Conservation (phyloP, 2,797 vertebrate species). For the Enoplosus armatus region DNA sequence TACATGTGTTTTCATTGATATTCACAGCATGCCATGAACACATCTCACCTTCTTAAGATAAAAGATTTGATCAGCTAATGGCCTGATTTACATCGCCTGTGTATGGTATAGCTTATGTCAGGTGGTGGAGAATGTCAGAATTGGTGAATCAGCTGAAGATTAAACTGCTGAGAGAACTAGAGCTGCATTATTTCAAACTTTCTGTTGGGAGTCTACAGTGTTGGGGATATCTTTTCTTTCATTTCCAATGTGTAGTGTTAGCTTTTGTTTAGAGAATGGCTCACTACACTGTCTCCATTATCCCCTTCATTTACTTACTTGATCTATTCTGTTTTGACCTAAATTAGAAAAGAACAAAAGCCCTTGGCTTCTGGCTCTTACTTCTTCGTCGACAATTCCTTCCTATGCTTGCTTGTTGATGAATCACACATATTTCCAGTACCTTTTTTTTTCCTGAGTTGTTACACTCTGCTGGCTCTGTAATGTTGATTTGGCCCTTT, state of each 20-base stretch:
- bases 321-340: neutral
- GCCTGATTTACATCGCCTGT: neutral
- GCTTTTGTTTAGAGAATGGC: neutral
- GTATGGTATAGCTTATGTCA: neutral
- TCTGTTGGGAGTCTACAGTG: neutral
- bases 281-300: neutral
- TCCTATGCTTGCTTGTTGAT: neutral
- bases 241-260: neutral
- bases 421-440: conserved; percentile 7
- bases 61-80: neutral
- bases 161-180: neutral
- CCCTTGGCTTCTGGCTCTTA: neutral
- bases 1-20: neutral
- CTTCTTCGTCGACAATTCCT: neutral
- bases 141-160: neutral
- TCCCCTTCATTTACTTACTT: neutral
- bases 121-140: neutral
- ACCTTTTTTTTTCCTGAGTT: neutral
- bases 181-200: neutral
- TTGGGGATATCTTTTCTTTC: neutral
- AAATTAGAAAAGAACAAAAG: neutral
- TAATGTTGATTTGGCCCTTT: conserved; percentile 41
- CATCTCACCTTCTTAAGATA: neutral
- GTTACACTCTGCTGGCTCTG: conserved; percentile 4
- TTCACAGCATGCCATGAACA: neutral